phyloP scores from a whole-genome alignment of 2,113 vertebrate genomes.

The Triplophysa siluroides region DNA sequence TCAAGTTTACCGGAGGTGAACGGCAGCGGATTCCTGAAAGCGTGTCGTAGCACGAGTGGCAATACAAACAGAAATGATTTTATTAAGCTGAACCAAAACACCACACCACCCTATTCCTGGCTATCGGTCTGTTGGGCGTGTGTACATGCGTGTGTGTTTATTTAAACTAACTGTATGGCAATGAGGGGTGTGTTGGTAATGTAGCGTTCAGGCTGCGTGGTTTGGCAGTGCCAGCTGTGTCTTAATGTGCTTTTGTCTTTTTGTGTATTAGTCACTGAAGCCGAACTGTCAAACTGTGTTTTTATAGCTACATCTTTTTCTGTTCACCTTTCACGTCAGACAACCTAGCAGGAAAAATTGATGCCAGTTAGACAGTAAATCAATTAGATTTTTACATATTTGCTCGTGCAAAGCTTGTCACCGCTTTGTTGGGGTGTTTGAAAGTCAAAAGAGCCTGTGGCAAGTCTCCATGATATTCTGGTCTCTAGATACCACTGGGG shows the following conservation, averaged over 20 bases:
- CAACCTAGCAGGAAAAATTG: not conserved
- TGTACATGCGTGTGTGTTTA: slow-evolving; percentile 7
- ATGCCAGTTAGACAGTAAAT: no score
- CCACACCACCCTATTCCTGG: slow-evolving; percentile 17
- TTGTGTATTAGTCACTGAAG: not conserved
- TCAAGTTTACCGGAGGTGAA: slow-evolving; percentile 18
- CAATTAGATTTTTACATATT: no score
- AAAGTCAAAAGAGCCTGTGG: no score
- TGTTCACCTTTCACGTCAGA: not conserved
- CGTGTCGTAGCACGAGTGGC: slow-evolving; percentile 60
- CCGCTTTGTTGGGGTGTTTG: no score
- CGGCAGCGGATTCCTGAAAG: slow-evolving; percentile 56
- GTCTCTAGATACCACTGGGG: no score
- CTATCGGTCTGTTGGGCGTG: slow-evolving; percentile 16
- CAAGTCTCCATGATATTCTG: no score
- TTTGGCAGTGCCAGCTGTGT: not conserved
- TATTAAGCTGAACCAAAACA: slow-evolving; percentile 55
- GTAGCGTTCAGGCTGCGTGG: not conserved
- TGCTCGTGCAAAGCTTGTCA: no score
- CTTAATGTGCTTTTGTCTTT: slow-evolving; percentile 8
- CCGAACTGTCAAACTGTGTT: not conserved
- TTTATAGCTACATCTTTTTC: slow-evolving; percentile 14
- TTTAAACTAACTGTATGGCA: slow-evolving; percentile 13
- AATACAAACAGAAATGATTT: slow-evolving; percentile 54
- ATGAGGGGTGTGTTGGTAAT: slow-evolving; percentile 6